Conservation (phyloP, 92 coral and sea anemone genomes). For the Porites cylindrica region DNA sequence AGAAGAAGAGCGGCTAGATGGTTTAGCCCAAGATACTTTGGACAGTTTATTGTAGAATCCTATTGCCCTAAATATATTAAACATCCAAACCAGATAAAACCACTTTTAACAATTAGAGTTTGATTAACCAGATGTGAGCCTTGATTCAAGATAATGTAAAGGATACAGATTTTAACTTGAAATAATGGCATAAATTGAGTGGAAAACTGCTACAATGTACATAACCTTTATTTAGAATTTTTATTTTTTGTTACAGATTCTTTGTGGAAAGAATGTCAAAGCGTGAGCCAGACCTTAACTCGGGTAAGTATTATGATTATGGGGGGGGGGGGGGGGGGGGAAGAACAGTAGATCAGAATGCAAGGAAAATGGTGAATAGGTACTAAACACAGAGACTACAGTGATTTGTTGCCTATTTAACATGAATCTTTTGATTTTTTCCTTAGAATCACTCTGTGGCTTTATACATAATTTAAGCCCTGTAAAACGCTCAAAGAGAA, state of each 20-base stretch:
- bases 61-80: constrained; percentile 19
- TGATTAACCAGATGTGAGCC: constrained; percentile 14
- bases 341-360: neutral
- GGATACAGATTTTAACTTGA: constrained; percentile 13
- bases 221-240: constrained; percentile 18
- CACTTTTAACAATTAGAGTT: constrained; percentile 24
- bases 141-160: constrained; percentile 24
- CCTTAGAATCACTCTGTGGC: constrained; percentile 54
- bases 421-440: constrained; percentile 34
- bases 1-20: constrained; percentile 43
- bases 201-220: constrained; percentile 35
- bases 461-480: constrained; percentile 61
- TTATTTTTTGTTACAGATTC: constrained; percentile 26
- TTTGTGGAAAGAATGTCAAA: constrained; percentile 40
- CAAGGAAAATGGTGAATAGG: neutral
- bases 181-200: constrained; percentile 13
- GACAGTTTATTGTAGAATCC: constrained; percentile 24
- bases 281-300: constrained; percentile 32
- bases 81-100: constrained; percentile 22
- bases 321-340: neutral
- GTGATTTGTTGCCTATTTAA: constrained; percentile 18
- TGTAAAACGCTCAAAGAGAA: constrained; percentile 51
- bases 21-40: constrained; percentile 16
- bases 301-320: constrained; percentile 34
- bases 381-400: neutral